These are phyloP conservation scores for Chloroceryle amazona DNA, from an alignment of 2,797 vertebrate genomes.

Conservation along the genomic window DNA sequence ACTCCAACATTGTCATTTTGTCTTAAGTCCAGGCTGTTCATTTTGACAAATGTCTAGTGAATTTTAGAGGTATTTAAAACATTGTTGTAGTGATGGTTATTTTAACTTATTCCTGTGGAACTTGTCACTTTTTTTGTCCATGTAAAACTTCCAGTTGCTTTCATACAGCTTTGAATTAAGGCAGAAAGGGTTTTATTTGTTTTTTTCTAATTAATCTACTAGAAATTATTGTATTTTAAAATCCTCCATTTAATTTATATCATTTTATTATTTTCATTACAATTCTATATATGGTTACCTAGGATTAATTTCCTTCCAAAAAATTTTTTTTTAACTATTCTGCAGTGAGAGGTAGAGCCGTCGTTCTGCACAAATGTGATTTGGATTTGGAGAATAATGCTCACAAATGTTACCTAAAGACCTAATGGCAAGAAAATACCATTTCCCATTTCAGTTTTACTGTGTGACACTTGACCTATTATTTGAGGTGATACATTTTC, in stretches of 20 bases:
- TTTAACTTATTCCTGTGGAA: not conserved
- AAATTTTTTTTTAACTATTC: not conserved
- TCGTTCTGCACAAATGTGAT: not conserved
- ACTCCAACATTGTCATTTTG: not conserved
- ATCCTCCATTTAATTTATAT: not conserved
- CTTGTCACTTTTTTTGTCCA: not conserved
- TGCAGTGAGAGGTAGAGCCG: fast-evolving
- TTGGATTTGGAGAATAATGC: not conserved
- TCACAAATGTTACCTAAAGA: not conserved
- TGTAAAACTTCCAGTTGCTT: not conserved
- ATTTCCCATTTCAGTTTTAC: not conserved
- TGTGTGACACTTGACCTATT: not conserved
- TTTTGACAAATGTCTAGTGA: not conserved
- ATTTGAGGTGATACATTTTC: not conserved
- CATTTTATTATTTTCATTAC: not conserved
- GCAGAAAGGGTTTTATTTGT: not conserved
- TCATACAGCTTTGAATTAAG: not conserved
- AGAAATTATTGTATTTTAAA: not conserved
- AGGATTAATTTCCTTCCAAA: not conserved
- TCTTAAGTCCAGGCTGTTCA: not conserved
- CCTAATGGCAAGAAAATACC: not conserved
- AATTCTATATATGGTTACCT: not conserved
- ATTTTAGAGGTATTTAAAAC: not conserved
- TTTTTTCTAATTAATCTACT: not conserved
- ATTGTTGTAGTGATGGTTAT: not conserved